Evolutionary conservation across 35 echinoderm and acorn worm species (phyloP), one percentile per base, ranked within the genome.

Genomic region (Hemicentrotus pulcherrimus): DNA sequence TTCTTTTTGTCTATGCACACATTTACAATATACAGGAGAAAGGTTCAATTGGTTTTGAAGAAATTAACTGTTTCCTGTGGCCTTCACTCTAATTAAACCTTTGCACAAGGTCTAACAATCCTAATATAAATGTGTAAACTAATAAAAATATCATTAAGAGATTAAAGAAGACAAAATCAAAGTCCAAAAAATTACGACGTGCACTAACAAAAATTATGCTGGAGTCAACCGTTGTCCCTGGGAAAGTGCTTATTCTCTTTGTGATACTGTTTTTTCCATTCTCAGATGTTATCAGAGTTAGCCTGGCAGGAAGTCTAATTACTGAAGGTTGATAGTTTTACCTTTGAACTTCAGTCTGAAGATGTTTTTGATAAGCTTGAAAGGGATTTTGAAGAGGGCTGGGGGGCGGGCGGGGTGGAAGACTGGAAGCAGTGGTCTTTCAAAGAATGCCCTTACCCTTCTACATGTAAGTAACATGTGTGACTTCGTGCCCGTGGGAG

Each of bases 281-380:
- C 88, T 46, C 31, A 90, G 45, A 90, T 5, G 65, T 35, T 15
- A 90, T 90, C 88, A 45, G 32, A 13, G n/a, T 30, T 32, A 9
- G 88, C 46, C 88, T 90, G 88, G 88, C 46, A 90, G 88, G 88
- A 90, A 90, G 88, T 90, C 88, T 32, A 90, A 90, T 90, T 90
- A 90, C 8, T n/a, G n/a, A n/a, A n/a, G n/a, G 32, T 18, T 47
- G 46, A 47, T 32, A 90, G 5, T 33, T 3, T 7, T 33, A 90
- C 88, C 88, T 47, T 90, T 90, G 88, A 90, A 90, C 88, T 90
- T 47, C 19, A 78, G 65, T 78, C 65, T 78, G 22, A 78, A 78
- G 65, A n/a, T 78, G 19, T 30, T 28, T 78, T 78, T 78, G 65
- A 78, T 78, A 78, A 78, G 65, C 6, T 59, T 59, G 11, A 9